These are phyloP conservation scores for Gobionotothen gibberifrons DNA, from an alignment of 2,797 vertebrate species.

Conservation along the genomic window DNA sequence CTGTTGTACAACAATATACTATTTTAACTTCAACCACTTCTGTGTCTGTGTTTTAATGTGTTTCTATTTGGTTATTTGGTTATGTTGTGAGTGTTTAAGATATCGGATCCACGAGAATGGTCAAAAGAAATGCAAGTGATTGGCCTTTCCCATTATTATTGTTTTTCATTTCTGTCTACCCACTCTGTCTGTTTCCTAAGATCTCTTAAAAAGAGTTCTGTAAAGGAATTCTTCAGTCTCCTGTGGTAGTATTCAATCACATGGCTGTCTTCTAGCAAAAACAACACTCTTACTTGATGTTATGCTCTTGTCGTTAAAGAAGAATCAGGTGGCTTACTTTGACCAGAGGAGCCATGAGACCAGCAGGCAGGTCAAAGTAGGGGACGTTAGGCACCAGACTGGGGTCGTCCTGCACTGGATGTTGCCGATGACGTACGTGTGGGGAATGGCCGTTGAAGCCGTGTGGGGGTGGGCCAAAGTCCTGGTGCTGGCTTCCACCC, in stretches of 20 bases:
- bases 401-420: slow-evolving; percentile 93
- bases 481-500: slow-evolving; percentile 93
- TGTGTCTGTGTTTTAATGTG: too few species aligned
- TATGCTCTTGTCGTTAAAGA: not conserved
- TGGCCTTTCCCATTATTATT: not conserved
- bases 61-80: too few species aligned
- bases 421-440: slow-evolving; percentile 91
- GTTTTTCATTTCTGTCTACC: not conserved
- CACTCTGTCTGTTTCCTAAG: not conserved
- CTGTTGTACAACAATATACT: too few species aligned
- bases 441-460: slow-evolving; percentile 97
- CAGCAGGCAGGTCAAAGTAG: slow-evolving; percentile 96
- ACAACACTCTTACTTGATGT: not conserved
- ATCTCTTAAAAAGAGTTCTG: not conserved
- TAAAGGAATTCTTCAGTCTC: not conserved
- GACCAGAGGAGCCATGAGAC: slow-evolving; percentile 97
- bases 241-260: not conserved
- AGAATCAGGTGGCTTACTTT: slow-evolving; percentile 83
- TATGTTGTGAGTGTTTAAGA: too few species aligned
- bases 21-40: too few species aligned
- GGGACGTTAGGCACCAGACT: slow-evolving; percentile 98
- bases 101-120: too few species aligned
- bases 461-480: slow-evolving; percentile 94
- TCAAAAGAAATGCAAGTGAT: too few species aligned
- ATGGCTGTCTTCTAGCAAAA: not conserved